These are phyloP conservation scores for Sinella curviseta DNA, from an alignment of 1,140 invertebrate genomes.

Conservation along the genomic window DNA sequence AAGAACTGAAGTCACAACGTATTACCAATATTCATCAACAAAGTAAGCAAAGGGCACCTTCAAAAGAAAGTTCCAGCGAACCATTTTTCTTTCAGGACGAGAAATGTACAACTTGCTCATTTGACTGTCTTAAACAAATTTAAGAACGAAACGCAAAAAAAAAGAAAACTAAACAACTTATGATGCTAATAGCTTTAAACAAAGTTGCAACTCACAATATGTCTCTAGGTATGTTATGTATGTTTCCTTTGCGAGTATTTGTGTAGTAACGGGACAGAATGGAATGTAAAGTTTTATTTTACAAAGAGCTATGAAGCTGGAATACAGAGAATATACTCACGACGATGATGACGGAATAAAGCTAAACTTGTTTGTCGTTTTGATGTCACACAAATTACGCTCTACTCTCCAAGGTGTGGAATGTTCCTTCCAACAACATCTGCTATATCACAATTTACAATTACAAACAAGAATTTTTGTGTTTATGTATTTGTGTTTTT, in stretches of 20 bases:
- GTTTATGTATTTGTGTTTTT: too few species aligned
- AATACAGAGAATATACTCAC: background rate
- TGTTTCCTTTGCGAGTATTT: too few species aligned
- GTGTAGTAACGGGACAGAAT: background rate
- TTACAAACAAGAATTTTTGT: background rate
- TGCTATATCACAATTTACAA: constrained; percentile 33
- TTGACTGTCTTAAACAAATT: too few species aligned
- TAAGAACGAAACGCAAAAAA: too few species aligned
- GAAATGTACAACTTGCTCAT: too few species aligned
- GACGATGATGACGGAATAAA: background rate
- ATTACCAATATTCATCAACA: too few species aligned
- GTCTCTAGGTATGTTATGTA: background rate
- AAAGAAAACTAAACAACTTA: too few species aligned
- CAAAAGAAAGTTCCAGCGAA: too few species aligned
- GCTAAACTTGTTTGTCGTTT: constrained; percentile 47
- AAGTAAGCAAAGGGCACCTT: too few species aligned
- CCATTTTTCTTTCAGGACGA: too few species aligned
- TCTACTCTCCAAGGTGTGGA: constrained; percentile 43
- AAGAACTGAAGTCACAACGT: too few species aligned
- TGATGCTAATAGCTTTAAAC: too few species aligned
- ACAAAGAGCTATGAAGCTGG: background rate
- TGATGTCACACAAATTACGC: constrained; percentile 47
- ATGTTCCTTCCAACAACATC: constrained; percentile 39
- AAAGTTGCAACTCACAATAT: background rate
- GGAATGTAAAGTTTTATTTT: background rate